Percentiles rank a stretch among this genome's conserved stretches.
Evolutionary conservation across 2,797 vertebrate genomes (phyloP).

Genomic region (Pteronotus mesoamericanus): DNA sequence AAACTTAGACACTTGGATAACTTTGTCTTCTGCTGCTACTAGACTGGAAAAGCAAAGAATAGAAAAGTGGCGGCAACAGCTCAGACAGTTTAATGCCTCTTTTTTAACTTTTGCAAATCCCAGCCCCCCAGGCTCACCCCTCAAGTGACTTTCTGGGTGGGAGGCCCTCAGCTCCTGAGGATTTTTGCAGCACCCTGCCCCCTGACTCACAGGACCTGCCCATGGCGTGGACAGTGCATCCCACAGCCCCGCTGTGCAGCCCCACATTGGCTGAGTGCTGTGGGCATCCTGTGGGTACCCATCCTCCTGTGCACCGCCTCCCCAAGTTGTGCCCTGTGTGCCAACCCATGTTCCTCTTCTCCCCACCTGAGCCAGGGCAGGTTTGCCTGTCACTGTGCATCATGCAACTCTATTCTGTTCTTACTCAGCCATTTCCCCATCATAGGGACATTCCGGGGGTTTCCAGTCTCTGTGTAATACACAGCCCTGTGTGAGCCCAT

Average conservation of each 20-base stretch:
- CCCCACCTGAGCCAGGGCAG: background rate
- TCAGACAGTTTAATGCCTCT: background rate
- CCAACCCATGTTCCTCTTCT: background rate
- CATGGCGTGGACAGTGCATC: background rate
- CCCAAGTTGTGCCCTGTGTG: background rate
- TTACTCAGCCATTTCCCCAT: background rate
- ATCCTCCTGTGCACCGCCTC: background rate
- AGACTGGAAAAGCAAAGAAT: background rate
- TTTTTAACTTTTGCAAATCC: background rate
- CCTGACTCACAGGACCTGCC: background rate
- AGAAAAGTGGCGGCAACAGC: background rate
- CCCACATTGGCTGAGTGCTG: background rate
- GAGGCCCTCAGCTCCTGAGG: background rate
- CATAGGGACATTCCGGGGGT: background rate
- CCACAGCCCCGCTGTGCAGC: background rate
- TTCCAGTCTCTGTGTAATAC: background rate
- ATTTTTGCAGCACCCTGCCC: background rate
- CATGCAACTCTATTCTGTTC: too few species aligned
- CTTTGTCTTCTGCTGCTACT: background rate
- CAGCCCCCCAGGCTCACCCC: background rate
- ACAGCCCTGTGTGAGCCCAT: background rate
- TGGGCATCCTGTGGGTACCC: background rate
- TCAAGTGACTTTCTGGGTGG: background rate
- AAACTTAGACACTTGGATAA: background rate
- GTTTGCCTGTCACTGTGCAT: fast-evolving